These are phyloP conservation scores for Heliconius ismenius DNA, from an alignment of 2,888 invertebrate species.

Conservation along the genomic window DNA sequence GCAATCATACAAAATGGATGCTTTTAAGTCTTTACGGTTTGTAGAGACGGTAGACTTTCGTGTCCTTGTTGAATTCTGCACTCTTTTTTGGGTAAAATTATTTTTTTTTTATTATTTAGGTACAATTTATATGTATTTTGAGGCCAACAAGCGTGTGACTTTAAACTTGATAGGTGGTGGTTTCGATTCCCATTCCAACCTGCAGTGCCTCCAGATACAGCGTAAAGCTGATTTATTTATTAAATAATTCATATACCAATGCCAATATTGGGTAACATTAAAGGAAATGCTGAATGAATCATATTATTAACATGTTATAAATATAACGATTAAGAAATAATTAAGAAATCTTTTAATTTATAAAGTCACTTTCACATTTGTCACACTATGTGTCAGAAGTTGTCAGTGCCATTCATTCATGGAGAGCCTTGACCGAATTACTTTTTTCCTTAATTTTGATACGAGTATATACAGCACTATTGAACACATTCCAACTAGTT, in stretches of 20 bases:
- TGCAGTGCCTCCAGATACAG: no score
- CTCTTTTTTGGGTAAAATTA: background rate
- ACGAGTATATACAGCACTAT: background rate
- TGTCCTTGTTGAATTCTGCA: background rate
- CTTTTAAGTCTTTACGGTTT: background rate
- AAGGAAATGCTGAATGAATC: background rate
- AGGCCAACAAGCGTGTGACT: no score
- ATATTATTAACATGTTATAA: slow-evolving; percentile 3
- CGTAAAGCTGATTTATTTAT: no score
- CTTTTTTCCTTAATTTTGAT: slow-evolving; percentile 19
- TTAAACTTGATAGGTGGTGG: no score
- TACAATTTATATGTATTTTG: background rate
- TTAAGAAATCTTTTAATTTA: background rate
- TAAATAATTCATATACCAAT: no score
- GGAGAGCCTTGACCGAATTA: slow-evolving; percentile 22
- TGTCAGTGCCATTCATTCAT: background rate
- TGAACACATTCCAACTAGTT: background rate
- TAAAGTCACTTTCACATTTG: slow-evolving; percentile 23
- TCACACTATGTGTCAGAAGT: slow-evolving; percentile 15
- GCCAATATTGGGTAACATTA: background rate
- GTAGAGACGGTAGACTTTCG: background rate
- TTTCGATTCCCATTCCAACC: no score
- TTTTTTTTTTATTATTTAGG: no score
- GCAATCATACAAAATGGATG: slow-evolving; percentile 18
- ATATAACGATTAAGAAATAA: slow-evolving; percentile 10